Base-by-base conservation (phyloP, 2,888 invertebrate genomes). In the Lithosia quadra region DNA sequence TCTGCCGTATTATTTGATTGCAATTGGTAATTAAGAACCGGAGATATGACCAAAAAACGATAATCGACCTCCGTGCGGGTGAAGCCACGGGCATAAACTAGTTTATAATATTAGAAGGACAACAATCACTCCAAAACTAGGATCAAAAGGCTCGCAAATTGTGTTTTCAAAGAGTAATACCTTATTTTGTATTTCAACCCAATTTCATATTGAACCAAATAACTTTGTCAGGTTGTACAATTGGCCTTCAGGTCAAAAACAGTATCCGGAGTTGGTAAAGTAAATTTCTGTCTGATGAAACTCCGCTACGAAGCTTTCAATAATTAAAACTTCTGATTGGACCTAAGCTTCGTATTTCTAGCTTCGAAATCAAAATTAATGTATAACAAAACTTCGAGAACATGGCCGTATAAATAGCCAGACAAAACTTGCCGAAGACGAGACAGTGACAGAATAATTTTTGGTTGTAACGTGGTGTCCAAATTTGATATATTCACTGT, bases 281-380 rank as follows among this genome's bases (percentile, higher is more conserved):
- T 55, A 21, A 63, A 33, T 39, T 39, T 39, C 61, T 49, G 36
- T 34, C 2, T 21, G n/a, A 49, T 28, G n/a, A 22, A 63, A 63
- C 36, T 22, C 15, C 10, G 22, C 34, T 1, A 15, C 7, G 18
- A 56, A 36, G 36, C 55, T 22, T n/a, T 36, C 21, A 56, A 36
- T 36, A 22, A 60, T 18, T 34, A 60, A 59, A 36, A 21, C 24
- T 28, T 61, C 8, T 61, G 39, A 61, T 39, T 56, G 24, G 36
- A 28, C 15, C 3, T 55, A 33, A 56, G 5, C 11, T 67, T 1
- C 8, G 49, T 2, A 39, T 56, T 55, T 34, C 28, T 61, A 56
- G 15, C 36, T 39, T 61, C 8, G n/a, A 55, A 39, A 53, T 39
- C 55, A 53, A 57, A 39, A 61, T 61, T 39, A 63, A 53, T n/a